Base-by-base conservation (phyloP, 2,113 vertebrate species). In the Symphodus melops region DNA sequence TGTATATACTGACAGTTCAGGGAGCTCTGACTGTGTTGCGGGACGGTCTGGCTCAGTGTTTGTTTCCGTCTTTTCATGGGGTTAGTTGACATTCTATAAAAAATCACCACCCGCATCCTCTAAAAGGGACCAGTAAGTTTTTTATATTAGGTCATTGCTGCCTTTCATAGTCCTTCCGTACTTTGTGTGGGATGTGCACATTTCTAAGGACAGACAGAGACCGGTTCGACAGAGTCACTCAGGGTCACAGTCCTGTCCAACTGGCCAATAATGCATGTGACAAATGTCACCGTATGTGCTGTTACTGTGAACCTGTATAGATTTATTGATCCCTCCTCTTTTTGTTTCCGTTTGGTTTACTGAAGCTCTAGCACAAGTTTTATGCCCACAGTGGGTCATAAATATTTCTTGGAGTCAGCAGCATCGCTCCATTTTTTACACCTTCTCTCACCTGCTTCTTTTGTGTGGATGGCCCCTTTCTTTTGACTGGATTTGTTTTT, bases 251-350 rank as follows among this genome's bases (percentile, higher is more conserved):
- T 74, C 42, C 66, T 84, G 76, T 87, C 81, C 61, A n/a, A 19
- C 61, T 21, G 58, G 68, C 69, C 86, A 85, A 79, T 89, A 84
- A 84, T 72, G 76, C 79, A 60, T 62, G 81, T 76, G 89, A 92
- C 86, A 87, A 91, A 91, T 89, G 90, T 85, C 88, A 88, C 76
- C 42, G 70, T 67, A 63, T 70, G 48, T 61, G 69, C 11, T 10
- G 69, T 81, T 82, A 33, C 82, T 65, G 65, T 80, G 87, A 88
- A 88, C 88, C 83, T 65, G 68, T 69, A 92, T 89, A 36, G 89
- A 93, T 92, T 91, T 91, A 93, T 93, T 44, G 90, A 92, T 90
- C 33, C 64, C 41, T 60, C 59, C 67, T 67, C 55, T 88, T 90
- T 90, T 89, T 90, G 86, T 90, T 89, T 86, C 82, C 56, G 69